Base-by-base conservation (phyloP, 35 echinoderm and acorn worm genomes). In the Chiridota heheva region DNA sequence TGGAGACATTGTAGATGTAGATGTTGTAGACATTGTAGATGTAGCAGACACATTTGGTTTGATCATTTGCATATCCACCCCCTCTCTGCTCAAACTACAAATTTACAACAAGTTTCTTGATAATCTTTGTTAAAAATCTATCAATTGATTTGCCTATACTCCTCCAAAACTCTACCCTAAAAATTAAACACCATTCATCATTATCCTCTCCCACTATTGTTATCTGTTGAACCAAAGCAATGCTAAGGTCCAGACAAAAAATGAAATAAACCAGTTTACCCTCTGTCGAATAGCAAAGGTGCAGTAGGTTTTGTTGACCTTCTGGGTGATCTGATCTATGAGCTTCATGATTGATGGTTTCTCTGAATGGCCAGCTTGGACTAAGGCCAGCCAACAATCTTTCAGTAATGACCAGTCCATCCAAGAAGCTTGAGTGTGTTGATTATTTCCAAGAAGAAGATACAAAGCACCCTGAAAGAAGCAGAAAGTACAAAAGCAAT, bases 351-450 rank as follows among this genome's bases (percentile, higher is more conserved):
- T 91, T 35, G 93, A 97, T 20, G 68, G 93, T 48, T 97, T 97
- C 84, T 97, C 93, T 18, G 93, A 97, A 68, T 97, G 93, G 55
- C 93, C 93, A 43, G 93, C 88, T 60, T 91, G 63, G 15, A 97
- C 89, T 32, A 97, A 46, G 17, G 84, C 88, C 43, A 83, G 61
- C 93, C 93, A 97, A 47, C 77, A 79, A n/a, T 84, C 43, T 36
- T 82, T 60, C 24, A 97, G 22, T 28, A 91, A 53, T 35, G 78
- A 40, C 88, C 88, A 97, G 45, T 83, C 77, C 1, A 53, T 70
- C 1, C 73, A 38, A 1, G 84, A 78, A 42, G 84, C 42, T 4
- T 76, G 72, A 18, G 63, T 38, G 29, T 47, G 70, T 28, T 81
- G 40, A 37, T 81, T 60, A 37, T 87, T 44, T 6, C 88, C 88